A percentile compares a stretch with the other conserved stretches of the same genome.
phyloP scores from a whole-genome alignment of 2,113 vertebrate species.

The Caranx ignobilis region DNA sequence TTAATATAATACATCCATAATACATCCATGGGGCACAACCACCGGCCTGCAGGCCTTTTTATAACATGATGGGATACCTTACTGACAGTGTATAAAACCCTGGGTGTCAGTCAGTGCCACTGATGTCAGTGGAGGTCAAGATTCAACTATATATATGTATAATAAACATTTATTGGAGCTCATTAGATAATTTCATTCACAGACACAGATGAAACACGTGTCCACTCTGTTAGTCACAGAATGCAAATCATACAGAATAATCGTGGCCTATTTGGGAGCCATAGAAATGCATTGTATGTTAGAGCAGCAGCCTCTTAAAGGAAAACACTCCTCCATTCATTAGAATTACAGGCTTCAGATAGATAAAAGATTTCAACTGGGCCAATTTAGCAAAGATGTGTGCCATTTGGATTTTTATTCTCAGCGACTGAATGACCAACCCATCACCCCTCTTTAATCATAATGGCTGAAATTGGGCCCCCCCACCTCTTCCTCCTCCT shows the following conservation, averaged over 20 bases:
- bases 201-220: too few species aligned
- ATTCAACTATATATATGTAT: too few species aligned
- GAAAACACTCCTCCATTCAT: constrained; percentile 24
- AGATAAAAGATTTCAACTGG: constrained; percentile 27
- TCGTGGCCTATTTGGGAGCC: constrained; percentile 19
- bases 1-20: too few species aligned
- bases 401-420: constrained; percentile 17
- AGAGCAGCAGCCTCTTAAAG: constrained; percentile 20
- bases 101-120: too few species aligned
- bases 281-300: neutral
- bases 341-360: constrained; percentile 47
- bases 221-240: constrained; percentile 1
- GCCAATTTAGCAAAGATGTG: constrained; percentile 33
- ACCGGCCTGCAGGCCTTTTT: too few species aligned
- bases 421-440: constrained; percentile 14
- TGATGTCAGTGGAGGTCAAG: too few species aligned
- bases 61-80: too few species aligned
- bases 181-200: neutral
- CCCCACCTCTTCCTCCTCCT: constrained; percentile 16
- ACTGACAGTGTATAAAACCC: too few species aligned
- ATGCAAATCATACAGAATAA: neutral
- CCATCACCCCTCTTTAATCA: constrained; percentile 18
- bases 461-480: constrained; percentile 34
- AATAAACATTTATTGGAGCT: neutral
- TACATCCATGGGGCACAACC: too few species aligned